A percentile compares a stretch with the other conserved stretches of the same genome.
phyloP scores from a whole-genome alignment of 2,888 invertebrate genomes.

The Leptinotarsa peninsularis region DNA sequence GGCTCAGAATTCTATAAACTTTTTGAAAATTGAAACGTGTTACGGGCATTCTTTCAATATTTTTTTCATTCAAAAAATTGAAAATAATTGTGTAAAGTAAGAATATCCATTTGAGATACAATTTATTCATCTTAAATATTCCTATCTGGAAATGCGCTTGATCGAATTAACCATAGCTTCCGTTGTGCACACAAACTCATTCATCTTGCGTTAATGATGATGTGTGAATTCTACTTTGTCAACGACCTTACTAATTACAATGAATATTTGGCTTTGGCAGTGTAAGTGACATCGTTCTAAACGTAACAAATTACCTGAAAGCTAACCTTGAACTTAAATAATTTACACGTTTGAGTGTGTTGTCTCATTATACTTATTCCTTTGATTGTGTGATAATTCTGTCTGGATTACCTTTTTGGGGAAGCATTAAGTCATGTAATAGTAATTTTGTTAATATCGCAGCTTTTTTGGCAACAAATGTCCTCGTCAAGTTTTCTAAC shows the following conservation, averaged over 20 bases:
- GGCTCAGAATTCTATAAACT: too few relatives aligned
- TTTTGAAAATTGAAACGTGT: too few relatives aligned
- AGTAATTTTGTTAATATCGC: neutral
- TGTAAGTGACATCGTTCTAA: neutral
- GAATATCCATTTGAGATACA: too few relatives aligned
- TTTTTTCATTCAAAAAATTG: too few relatives aligned
- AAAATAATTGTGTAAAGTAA: too few relatives aligned
- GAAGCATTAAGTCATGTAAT: neutral
- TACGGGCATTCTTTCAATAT: too few relatives aligned
- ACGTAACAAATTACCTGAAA: constrained; percentile 8
- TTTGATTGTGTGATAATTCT: constrained; percentile 5
- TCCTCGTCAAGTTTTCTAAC: too few relatives aligned
- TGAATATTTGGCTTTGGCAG: constrained; percentile 2
- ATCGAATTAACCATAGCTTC: neutral
- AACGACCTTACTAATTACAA: constrained; percentile 16
- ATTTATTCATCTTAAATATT: neutral
- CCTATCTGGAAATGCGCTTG: neutral
- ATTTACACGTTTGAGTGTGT: neutral
- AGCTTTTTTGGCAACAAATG: neutral
- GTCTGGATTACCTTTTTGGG: neutral
- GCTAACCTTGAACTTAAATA: constrained; percentile 7
- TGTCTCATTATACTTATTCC: constrained; percentile 7
- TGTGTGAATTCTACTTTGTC: constrained; percentile 15
- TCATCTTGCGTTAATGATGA: neutral
- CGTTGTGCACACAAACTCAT: neutral